Conservation (phyloP, 2,797 vertebrate genomes). For the Sebastes matsubarae region DNA sequence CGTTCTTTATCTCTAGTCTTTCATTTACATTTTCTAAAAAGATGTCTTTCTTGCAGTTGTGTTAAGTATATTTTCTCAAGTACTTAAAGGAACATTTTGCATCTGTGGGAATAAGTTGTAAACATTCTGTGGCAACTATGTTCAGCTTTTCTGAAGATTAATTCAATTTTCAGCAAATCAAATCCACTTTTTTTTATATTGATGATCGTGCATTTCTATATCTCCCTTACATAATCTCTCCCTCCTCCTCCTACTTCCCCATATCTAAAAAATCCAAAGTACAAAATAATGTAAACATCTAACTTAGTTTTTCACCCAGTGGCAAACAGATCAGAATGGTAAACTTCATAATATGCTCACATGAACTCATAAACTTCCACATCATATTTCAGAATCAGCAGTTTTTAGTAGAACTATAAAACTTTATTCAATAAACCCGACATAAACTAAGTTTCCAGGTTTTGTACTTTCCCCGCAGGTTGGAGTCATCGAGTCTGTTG, state of each 20-base stretch:
- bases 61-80: background rate
- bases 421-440: background rate
- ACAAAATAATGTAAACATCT: background rate
- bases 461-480: slow-evolving; percentile 40
- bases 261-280: slow-evolving; percentile 11
- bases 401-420: background rate
- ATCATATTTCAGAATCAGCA: background rate
- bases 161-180: background rate
- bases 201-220: background rate
- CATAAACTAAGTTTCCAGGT: background rate
- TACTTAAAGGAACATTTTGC: background rate
- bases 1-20: background rate
- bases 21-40: background rate
- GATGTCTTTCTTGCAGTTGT: background rate
- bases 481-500: slow-evolving; percentile 45
- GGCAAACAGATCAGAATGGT: background rate
- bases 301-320: background rate
- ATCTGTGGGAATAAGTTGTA: background rate
- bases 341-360: background rate
- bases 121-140: background rate
- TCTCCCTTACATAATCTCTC: background rate
- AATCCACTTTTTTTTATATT: background rate
- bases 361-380: background rate
- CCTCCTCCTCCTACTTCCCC: background rate
- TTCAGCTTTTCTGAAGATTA: background rate